Percentiles rank a stretch among this genome's conserved stretches.
Evolutionary conservation across 2,113 vertebrate genomes (phyloP).

Genomic region (Entomyzon cyanotis): DNA sequence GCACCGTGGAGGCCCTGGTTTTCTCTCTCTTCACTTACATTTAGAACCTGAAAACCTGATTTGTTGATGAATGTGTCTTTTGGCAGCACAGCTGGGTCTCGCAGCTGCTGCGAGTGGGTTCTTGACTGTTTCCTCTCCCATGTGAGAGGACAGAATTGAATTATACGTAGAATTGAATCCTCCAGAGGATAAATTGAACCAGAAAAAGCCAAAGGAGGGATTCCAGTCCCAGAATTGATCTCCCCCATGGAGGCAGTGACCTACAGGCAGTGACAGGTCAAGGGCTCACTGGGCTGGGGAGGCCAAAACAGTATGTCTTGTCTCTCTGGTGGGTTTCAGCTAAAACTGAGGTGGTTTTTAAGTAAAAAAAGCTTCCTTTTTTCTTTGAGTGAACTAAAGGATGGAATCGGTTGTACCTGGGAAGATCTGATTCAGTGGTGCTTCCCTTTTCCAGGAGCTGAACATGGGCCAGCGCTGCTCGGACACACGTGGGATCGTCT

Average conservation of each 20-base stretch:
- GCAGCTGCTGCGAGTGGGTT: neutral
- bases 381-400: neutral
- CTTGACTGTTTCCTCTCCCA: neutral
- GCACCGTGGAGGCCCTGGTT: neutral
- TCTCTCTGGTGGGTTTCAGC: neutral
- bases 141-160: neutral
- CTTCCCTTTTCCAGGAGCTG: slow-evolving; percentile 77
- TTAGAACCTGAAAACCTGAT: neutral
- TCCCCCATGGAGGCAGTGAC: neutral
- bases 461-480: slow-evolving; percentile 96
- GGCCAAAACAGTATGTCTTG: neutral
- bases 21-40: neutral
- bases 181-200: neutral
- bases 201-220: neutral
- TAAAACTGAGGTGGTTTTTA: neutral
- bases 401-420: neutral
- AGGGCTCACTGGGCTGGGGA: neutral
- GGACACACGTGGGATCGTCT: slow-evolving; percentile 88
- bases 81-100: neutral
- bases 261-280: neutral
- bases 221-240: neutral
- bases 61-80: neutral
- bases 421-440: neutral
- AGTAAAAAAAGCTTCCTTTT: neutral
- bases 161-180: neutral